Evolutionary conservation across 2,113 vertebrate species (phyloP), one percentile per base, ranked within the genome.

Genomic region (Hystrix brachyura): DNA sequence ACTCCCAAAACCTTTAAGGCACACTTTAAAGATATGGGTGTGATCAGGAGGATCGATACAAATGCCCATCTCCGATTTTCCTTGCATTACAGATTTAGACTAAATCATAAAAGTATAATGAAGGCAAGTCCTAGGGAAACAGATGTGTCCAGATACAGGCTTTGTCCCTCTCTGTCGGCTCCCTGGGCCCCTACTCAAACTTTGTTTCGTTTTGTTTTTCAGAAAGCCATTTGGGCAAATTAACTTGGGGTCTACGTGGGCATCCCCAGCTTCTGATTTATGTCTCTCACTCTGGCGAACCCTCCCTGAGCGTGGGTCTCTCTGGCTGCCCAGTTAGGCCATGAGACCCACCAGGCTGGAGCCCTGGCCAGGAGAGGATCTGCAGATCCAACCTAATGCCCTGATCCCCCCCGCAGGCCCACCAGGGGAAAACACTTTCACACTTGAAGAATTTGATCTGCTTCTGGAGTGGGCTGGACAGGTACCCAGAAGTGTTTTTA

Each of bases 181-280:
- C 12, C 32, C 53, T 29, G 25, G 27, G 0, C n/a, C 13, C 48
- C 17, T 76, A 57, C 29, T 67, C 48, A 55, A 59, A 57, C 48
- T 65, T 43, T 32, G 62, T 55, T 79, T 84, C 57, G 29, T 62
- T 97, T 72, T 78, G 74, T 94, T 85, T 69, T 74, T 59, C 74
- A 91, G 67, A 76, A 84, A 86, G 57, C 12, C 14, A 3, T 86
- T 43, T 57, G 67, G 21, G 17, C 55, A 59, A 81, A 60, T 32
- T 57, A 67, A 14, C 53, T 85, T 64, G 7, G 2, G 32, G 53
- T 29, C 3, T 3, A 0, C 0, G 0, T 62, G 15, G 43, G 17
- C 12, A 21, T 53, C 57, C 71, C 3, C 15, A 7, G 38, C 21
- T 57, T 62, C 72, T 59, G 19, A 59, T 13, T 27, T n/a, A 14